phyloP scores from a whole-genome alignment of 2,888 invertebrate species.

The Pollenia labialis region DNA sequence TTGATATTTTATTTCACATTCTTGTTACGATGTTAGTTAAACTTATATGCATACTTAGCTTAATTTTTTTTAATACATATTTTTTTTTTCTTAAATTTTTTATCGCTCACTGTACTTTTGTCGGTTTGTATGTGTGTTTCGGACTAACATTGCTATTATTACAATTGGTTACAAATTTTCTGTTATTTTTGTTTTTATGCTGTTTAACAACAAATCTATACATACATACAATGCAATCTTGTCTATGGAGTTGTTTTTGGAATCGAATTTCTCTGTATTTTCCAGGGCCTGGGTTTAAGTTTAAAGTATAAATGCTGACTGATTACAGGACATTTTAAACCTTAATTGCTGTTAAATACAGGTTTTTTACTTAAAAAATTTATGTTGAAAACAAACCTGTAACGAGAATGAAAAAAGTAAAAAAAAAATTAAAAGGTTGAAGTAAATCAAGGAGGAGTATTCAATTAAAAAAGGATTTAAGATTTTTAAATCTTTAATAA shows the following conservation, averaged over 20 bases:
- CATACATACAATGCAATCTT: slow-evolving; percentile 36
- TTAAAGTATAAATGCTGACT: slow-evolving; percentile 81
- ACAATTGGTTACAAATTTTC: background rate
- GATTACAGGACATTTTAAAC: slow-evolving; percentile 80
- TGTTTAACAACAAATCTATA: background rate
- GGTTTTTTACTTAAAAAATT: slow-evolving; percentile 72
- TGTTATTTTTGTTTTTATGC: slow-evolving; percentile 39
- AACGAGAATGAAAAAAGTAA: background rate
- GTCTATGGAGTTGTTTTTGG: background rate
- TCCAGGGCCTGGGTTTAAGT: slow-evolving; percentile 71
- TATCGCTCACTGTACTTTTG: background rate
- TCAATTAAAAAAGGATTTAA: background rate
- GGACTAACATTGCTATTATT: slow-evolving; percentile 10
- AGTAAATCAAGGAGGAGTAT: slow-evolving; percentile 29
- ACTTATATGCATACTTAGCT: too few relatives aligned
- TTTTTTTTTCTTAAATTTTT: background rate
- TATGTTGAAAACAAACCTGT: slow-evolving; percentile 10
- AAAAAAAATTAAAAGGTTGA: slow-evolving; percentile 2
- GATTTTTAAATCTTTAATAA: too few relatives aligned
- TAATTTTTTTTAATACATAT: too few relatives aligned
- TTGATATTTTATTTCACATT: too few relatives aligned
- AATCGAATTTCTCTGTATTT: background rate
- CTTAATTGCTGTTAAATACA: slow-evolving; percentile 81
- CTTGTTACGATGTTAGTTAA: too few relatives aligned
- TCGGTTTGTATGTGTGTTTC: background rate